Evolutionary conservation across 1,140 invertebrate species (phyloP).

Genomic region (Carcinoscorpius rotundicauda): DNA sequence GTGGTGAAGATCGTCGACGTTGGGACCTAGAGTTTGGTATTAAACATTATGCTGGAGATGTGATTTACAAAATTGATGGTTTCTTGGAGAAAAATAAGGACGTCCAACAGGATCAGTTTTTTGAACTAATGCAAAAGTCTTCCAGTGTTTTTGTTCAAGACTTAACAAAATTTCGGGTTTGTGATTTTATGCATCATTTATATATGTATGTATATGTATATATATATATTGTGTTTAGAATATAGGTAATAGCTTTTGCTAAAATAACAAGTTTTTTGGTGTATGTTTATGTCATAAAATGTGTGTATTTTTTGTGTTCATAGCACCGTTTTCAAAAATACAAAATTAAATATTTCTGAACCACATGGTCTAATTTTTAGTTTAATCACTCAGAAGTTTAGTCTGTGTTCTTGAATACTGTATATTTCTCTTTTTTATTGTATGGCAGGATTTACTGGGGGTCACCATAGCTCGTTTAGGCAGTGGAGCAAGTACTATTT

Average conservation of each 20-base stretch:
- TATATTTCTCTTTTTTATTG: not conserved
- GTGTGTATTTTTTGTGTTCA: not conserved
- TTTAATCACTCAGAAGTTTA: not conserved
- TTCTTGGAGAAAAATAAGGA: conserved; percentile 97
- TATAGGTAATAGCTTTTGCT: not conserved
- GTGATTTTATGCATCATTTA: not conserved
- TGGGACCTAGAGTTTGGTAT: conserved; percentile 89
- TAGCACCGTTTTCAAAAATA: not conserved
- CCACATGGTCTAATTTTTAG: not conserved
- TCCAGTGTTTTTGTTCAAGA: conserved; percentile 76
- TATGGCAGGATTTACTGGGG: conserved; percentile 21
- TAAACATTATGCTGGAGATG: conserved; percentile 86
- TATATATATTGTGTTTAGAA: not conserved
- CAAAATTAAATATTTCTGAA: conserved; percentile 4
- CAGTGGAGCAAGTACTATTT: conserved; percentile 45
- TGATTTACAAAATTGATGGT: conserved; percentile 79
- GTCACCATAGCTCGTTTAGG: conserved; percentile 20
- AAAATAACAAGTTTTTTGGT: not conserved
- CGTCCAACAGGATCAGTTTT: conserved; percentile 87
- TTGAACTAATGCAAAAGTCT: conserved; percentile 78
- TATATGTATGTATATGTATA: too few species aligned
- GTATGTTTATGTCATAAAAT: not conserved
- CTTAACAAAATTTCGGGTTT: conserved; percentile 64
- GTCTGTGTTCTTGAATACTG: not conserved
- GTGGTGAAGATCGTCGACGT: conserved; percentile 67